A percentile compares a stretch with the other conserved stretches of the same genome.
phyloP scores from a whole-genome alignment of 2,113 vertebrate genomes.

The Aythya baeri region DNA sequence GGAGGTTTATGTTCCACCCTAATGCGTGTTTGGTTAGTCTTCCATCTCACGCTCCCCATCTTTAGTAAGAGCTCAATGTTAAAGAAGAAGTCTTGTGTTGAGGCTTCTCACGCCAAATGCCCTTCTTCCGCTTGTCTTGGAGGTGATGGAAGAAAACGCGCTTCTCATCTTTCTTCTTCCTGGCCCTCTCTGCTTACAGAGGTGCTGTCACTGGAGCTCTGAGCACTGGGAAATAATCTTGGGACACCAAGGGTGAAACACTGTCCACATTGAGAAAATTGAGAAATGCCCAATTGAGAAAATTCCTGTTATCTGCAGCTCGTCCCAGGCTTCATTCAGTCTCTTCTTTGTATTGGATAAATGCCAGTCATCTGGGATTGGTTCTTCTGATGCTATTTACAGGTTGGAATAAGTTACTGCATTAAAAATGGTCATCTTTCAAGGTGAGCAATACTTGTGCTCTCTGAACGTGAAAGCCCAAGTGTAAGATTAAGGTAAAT shows the following conservation, averaged over 20 bases:
- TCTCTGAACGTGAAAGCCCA: neutral
- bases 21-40: neutral
- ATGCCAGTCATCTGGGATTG: neutral
- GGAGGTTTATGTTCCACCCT: neutral
- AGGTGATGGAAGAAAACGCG: neutral
- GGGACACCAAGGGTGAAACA: neutral
- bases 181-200: neutral
- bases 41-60: neutral
- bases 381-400: neutral
- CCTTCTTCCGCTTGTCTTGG: neutral
- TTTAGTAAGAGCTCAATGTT: neutral
- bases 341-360: neutral
- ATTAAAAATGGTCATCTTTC: neutral
- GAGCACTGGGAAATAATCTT: neutral
- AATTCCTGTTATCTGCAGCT: neutral
- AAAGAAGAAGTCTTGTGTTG: neutral
- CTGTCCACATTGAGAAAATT: neutral
- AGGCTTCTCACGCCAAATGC: neutral
- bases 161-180: neutral
- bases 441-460: neutral
- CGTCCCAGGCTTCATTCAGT: neutral
- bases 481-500: neutral
- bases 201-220: neutral
- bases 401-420: neutral
- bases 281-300: neutral